phyloP scores from a whole-genome alignment of 2,888 invertebrate species.

The Polietes domitor region DNA sequence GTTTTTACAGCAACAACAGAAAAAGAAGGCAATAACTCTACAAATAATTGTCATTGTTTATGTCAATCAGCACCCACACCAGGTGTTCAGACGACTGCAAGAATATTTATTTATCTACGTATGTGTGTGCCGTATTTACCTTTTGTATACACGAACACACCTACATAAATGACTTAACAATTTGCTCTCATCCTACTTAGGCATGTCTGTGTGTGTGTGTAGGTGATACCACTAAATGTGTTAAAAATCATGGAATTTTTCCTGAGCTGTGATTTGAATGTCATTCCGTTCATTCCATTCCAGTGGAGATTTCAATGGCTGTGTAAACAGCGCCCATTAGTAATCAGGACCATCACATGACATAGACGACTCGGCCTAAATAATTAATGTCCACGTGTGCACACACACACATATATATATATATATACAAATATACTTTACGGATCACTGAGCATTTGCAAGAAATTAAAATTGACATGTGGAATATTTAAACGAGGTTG shows the following conservation, averaged over 20 bases:
- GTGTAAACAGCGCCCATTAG: conserved; percentile 3
- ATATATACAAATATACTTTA: background rate
- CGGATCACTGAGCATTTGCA: background rate
- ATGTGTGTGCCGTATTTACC: no score
- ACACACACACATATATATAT: background rate
- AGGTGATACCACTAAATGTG: background rate
- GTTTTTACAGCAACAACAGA: background rate
- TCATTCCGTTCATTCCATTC: conserved; percentile 11
- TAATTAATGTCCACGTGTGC: conserved; percentile 18
- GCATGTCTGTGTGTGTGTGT: background rate
- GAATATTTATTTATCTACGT: background rate
- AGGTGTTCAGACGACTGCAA: background rate
- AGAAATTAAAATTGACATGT: conserved; percentile 32
- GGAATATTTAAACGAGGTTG: conserved; percentile 4
- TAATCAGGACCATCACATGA: background rate
- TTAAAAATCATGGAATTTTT: background rate
- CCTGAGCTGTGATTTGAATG: background rate
- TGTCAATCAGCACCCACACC: no score
- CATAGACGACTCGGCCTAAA: background rate
- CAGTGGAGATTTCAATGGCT: background rate
- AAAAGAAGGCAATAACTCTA: background rate
- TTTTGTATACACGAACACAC: no score
- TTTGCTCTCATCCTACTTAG: background rate
- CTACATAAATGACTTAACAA: background rate
- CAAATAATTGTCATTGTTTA: background rate